Evolutionary conservation across 2,888 invertebrate genomes (phyloP), one percentile per base, ranked within the genome.

Genomic region (Brassicogethes aeneus): DNA sequence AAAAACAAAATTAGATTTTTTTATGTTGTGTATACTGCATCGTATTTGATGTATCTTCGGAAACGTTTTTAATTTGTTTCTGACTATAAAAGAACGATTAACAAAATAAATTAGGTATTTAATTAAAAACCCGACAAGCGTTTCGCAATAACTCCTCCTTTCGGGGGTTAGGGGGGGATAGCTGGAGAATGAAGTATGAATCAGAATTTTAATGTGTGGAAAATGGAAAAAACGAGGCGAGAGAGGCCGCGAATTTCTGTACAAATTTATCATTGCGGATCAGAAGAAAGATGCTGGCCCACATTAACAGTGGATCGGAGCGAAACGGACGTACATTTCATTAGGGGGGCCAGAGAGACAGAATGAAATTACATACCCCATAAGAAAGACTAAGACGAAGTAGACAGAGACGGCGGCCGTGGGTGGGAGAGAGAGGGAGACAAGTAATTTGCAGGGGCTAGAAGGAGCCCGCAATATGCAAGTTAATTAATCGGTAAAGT

Each of bases 401-500:
- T 32, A 32, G 48, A 54, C 47, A 50, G 47, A 51, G 50, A 55
- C 48, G 49, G 44, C n/a, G 48, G 51, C 50, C 50, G 56, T 44
- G 56, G 44, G 51, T 44, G 49, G 52, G 47, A 40, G 59, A 55
- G 56, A 57, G 51, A 48, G 47, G 47, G 43, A 53, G 55, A n/a
- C n/a, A n/a, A 55, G 59, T 61, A 61, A 63, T 65, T 64, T 62
- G 62, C 62, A 52, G 60, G 55, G 55, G 66, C 52, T 63, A 64
- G 66, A 69, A 61, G 59, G 68, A 64, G 67, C 65, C 56, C 59
- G 67, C 64, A 61, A 66, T 68, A 69, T 69, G 69, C 69, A 68
- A 68, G 68, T 68, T 69, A 69, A 69, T 69, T 69, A 69, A 69
- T 68, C 68, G 68, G 65, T 61, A 65, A 64, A 66, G 68, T 69